Evolutionary conservation across 2,888 invertebrate genomes (phyloP).

Genomic region (Eueremaeus valkanovi): DNA sequence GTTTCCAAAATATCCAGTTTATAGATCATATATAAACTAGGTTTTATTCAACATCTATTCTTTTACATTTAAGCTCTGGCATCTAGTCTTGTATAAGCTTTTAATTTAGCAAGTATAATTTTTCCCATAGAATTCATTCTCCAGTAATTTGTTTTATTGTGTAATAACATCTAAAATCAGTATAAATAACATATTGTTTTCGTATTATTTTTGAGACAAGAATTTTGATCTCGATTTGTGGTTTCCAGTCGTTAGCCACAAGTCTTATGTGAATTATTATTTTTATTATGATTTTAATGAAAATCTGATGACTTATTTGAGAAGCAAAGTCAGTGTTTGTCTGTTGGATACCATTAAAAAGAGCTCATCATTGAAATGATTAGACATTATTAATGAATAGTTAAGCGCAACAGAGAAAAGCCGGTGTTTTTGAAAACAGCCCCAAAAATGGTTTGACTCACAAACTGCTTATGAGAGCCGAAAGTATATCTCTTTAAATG

Average conservation of each 20-base stretch:
- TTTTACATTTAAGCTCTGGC: no score
- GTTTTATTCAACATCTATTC: no score
- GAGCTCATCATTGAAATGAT: conserved; percentile 26
- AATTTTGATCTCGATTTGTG: no score
- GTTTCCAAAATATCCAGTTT: no score
- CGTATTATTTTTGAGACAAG: no score
- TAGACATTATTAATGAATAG: conserved; percentile 18
- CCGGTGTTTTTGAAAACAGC: conserved; percentile 23
- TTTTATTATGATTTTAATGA: conserved; percentile 20
- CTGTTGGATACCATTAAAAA: conserved; percentile 25
- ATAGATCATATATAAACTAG: no score
- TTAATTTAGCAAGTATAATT: no score
- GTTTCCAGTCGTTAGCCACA: not conserved
- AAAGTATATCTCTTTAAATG: conserved; percentile 28
- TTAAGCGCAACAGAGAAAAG: conserved; percentile 16
- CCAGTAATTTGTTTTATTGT: no score
- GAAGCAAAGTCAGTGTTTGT: not conserved
- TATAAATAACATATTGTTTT: no score
- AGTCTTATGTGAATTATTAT: conserved; percentile 1
- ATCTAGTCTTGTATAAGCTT: no score
- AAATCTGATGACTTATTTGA: conserved; percentile 11
- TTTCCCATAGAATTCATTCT: no score
- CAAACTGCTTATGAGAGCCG: conserved; percentile 9
- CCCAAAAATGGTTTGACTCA: not conserved
- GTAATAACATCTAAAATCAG: no score